Base-by-base conservation (phyloP, 2,113 vertebrate species). In the Alouatta palliata region DNA sequence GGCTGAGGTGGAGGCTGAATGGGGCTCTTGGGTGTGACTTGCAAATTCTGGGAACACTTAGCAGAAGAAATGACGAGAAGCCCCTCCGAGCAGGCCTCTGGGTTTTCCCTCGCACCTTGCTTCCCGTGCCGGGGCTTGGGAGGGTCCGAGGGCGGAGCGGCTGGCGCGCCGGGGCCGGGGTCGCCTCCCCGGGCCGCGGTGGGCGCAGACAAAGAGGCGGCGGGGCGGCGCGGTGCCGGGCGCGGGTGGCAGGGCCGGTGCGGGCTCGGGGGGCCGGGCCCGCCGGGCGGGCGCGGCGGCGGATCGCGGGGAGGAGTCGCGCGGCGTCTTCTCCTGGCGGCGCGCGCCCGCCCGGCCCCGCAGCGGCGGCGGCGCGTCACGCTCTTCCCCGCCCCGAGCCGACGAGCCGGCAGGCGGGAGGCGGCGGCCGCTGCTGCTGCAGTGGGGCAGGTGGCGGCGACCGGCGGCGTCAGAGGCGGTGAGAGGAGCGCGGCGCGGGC, bases 361-460 rank as follows among this genome's bases (percentile, higher is more conserved):
- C 92, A 95, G 83, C 56, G 77, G 93, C 89, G 79, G 71, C 86
- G 90, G 68, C 89, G 76, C 96, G 97, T 97, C 97, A 97, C 94
- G 80, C 90, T 92, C 61, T 68, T 30, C 93, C 93, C 91, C 76
- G 85, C 89, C 91, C 96, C 23, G 58, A 85, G 90, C 90, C 32
- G 5, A 58, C 9, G 12, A 82, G 93, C 89, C 83, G 92, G 94
- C 94, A 96, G 96, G 93, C 97, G 95, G 95, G 85, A 90, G 97
- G 94, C 86, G 94, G 97, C 86, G 81, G 96, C 91, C 17, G 82
- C 80, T 40, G 71, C 91, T 85, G 95, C 90, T 83, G 95, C 95
- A 71, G 95, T 27, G 89, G 58, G 94, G 97, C 97, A 96, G 97
- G 94, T 97, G 97, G 89, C 73, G 96, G 79, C 76, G 80, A 35